Evolutionary conservation across 2,888 invertebrate species (phyloP), one percentile per base, ranked within the genome.

Genomic region (Pseudococcus longispinus): DNA sequence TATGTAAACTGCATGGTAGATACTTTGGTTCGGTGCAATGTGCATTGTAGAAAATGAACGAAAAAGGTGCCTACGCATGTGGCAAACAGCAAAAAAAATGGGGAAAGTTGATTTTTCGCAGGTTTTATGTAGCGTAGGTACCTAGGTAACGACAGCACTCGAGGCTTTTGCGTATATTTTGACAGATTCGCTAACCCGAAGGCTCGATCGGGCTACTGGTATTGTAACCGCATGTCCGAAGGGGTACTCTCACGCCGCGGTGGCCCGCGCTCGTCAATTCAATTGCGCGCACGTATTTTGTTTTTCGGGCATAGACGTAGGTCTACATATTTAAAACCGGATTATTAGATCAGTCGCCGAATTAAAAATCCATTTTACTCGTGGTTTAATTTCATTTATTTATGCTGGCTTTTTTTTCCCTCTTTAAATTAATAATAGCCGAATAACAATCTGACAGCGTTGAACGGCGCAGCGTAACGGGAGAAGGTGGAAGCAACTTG

Each of bases 321-420:
- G 32, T 32, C 29, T 32, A 32, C 18, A n/a, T 42, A 42, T 80
- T 42, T n/a, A 80, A 80, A 80, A 80, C 77, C 77, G 77, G 77
- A 80, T 80, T 80, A 80, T 80, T 80, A 80, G 77, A 80, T 80
- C 77, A 80, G 77, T 80, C 18, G 26, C 42, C 77, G 42, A 80
- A 80, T 80, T 29, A 42, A 80, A 37, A 80, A 42, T 42, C 70
- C 6, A 74, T 32, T n/a, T n/a, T n/a, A n/a, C 29, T 70, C 44
- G 44, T n/a, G 15, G 20, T 60, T 60, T 60, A 60, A 9, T 70
- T 15, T 29, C 2, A 26, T 70, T 70, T 26, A 70, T 70, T 51
- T 51, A 51, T 51, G n/a, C 18, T n/a, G 18, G 51, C n/a, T 9
- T 65, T 65, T 65, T 65, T 65, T 26, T 65, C 13, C 2, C 13